These are phyloP conservation scores for Aleadryas rufinucha DNA, from an alignment of 2,113 vertebrate genomes.

Conservation along the genomic window DNA sequence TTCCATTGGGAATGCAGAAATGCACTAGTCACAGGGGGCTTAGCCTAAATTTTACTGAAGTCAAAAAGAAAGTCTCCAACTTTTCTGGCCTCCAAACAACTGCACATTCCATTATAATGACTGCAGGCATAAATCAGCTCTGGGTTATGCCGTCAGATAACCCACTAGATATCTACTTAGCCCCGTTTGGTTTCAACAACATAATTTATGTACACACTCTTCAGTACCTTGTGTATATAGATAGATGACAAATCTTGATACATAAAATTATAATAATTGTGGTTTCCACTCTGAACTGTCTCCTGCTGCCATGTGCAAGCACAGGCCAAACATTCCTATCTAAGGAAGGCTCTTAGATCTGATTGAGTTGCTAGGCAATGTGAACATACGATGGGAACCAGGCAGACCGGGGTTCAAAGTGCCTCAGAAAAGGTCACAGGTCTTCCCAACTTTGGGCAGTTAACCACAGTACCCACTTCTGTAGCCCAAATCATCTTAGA, in stretches of 20 bases:
- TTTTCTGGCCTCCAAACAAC: background rate
- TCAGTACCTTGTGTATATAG: background rate
- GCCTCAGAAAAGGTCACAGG: background rate
- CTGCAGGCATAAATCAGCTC: slow-evolving; percentile 9
- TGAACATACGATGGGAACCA: background rate
- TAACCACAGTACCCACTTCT: background rate
- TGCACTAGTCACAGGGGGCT: background rate
- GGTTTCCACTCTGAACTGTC: background rate
- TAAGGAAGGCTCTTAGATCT: background rate
- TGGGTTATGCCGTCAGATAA: slow-evolving; percentile 33
- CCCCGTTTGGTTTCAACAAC: background rate
- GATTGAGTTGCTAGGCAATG: background rate
- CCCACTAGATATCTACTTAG: background rate
- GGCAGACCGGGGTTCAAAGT: background rate
- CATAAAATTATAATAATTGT: background rate
- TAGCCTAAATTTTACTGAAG: background rate
- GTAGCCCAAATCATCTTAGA: background rate
- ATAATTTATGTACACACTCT: slow-evolving; percentile 1
- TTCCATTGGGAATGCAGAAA: background rate
- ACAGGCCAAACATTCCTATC: slow-evolving; percentile 8
- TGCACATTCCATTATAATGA: slow-evolving; percentile 32
- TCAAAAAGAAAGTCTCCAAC: background rate
- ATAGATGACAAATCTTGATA: slow-evolving; percentile 5
- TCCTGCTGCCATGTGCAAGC: rapidly evolving
- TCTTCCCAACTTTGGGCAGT: background rate